phyloP scores from a whole-genome alignment of 2,113 vertebrate genomes.

The Diglossa brunneiventris region DNA sequence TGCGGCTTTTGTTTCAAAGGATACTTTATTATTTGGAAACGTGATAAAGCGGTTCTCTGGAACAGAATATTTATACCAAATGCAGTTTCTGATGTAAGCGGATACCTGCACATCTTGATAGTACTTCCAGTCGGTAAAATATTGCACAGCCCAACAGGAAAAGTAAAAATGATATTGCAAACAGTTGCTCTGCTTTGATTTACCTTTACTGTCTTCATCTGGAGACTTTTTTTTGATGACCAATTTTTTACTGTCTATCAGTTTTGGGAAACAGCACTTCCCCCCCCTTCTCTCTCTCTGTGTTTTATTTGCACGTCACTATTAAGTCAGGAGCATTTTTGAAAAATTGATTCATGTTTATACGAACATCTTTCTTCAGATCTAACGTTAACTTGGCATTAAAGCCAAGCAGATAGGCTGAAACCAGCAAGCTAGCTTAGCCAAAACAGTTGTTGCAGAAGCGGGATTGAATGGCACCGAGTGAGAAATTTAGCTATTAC shows the following conservation, averaged over 20 bases:
- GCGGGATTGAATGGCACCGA: neutral
- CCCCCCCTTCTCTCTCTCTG: neutral
- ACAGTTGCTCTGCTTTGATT: conserved; percentile 50
- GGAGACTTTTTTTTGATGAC: neutral
- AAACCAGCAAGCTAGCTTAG: neutral
- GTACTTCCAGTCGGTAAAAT: neutral
- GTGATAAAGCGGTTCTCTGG: neutral
- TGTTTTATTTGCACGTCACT: conserved; percentile 1
- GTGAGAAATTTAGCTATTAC: neutral
- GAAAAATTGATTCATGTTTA: neutral
- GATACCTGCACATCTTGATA: conserved; percentile 49
- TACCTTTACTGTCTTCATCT: conserved; percentile 59
- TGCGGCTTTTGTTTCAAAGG: conserved; percentile 35
- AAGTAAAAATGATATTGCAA: conserved; percentile 39
- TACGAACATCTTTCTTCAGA: neutral
- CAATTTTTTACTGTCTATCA: conserved; percentile 16
- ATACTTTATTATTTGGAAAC: neutral
- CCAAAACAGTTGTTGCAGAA: neutral
- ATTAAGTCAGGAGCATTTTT: neutral
- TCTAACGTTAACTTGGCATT: neutral
- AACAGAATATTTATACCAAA: neutral
- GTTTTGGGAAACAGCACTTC: neutral
- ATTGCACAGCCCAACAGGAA: neutral
- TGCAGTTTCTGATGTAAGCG: neutral
- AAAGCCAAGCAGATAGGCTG: neutral